phyloP scores from a whole-genome alignment of 2,888 invertebrate species.

The Drosophila fulvimacula region DNA sequence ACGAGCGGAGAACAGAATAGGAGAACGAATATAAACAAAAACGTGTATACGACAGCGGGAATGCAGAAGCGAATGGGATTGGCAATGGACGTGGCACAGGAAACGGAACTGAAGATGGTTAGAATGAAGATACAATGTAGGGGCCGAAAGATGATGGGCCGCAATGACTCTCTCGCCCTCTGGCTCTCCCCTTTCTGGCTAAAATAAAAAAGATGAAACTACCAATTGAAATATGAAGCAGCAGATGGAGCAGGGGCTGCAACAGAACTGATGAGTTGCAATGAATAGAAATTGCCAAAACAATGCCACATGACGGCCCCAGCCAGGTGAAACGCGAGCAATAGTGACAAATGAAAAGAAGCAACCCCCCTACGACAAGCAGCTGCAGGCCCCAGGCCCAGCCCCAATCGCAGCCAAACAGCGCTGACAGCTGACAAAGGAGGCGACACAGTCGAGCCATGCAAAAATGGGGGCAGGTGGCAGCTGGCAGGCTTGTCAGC shows the following conservation, averaged over 20 bases:
- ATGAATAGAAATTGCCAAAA: slow-evolving; percentile 58
- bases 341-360: slow-evolving; percentile 1
- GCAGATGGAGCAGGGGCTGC: slow-evolving; percentile 13
- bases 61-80: slow-evolving; percentile 19
- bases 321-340: slow-evolving; percentile 23
- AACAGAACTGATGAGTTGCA: slow-evolving; percentile 54
- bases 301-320: slow-evolving; percentile 35
- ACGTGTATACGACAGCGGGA: slow-evolving; percentile 23
- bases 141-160: slow-evolving; percentile 62
- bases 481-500: slow-evolving; percentile 39
- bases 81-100: slow-evolving; percentile 6
- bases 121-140: slow-evolving; percentile 16
- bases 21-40: slow-evolving; percentile 38
- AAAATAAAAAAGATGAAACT: slow-evolving; percentile 13
- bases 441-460: slow-evolving; percentile 16
- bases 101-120: slow-evolving; percentile 4
- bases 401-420: neutral
- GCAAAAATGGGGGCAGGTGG: slow-evolving; percentile 26
- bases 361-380: neutral
- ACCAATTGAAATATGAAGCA: slow-evolving; percentile 41
- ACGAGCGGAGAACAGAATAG: slow-evolving; percentile 31
- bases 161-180: slow-evolving; percentile 27
- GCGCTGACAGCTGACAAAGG: slow-evolving; percentile 44
- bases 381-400: neutral
- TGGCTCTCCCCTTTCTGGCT: neutral